Conservation (phyloP, 1,140 invertebrate genomes). For the Lordiphosa collinella region DNA sequence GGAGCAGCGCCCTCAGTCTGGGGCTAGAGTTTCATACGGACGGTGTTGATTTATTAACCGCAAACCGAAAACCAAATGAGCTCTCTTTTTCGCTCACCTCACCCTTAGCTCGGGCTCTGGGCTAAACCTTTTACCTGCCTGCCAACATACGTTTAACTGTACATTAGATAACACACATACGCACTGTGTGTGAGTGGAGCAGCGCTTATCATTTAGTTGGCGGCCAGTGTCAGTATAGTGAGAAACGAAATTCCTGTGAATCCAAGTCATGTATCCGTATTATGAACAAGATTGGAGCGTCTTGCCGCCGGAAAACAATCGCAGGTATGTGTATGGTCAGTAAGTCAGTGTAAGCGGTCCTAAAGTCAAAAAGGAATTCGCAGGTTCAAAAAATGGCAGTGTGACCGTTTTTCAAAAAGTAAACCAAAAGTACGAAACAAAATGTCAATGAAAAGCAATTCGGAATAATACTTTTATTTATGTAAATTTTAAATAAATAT, state of each 20-base stretch:
- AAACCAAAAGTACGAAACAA: neutral
- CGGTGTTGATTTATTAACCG: slow-evolving; percentile 13
- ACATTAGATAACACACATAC: slow-evolving; percentile 65
- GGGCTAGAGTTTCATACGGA: slow-evolving; percentile 34
- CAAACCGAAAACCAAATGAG: no score
- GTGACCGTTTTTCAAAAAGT: slow-evolving; percentile 4
- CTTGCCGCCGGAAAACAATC: slow-evolving; percentile 88
- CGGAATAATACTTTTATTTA: neutral
- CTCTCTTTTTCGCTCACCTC: no score
- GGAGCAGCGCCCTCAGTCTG: slow-evolving; percentile 38
- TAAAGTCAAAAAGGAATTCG: neutral
- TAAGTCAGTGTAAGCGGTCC: neutral
- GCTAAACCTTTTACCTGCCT: slow-evolving; percentile 8
- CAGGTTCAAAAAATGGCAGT: slow-evolving; percentile 9
- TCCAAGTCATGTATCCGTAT: slow-evolving; percentile 83
- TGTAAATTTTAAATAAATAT: neutral
- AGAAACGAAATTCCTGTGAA: slow-evolving; percentile 26
- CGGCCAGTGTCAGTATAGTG: slow-evolving; percentile 31
- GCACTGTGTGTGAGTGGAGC: slow-evolving; percentile 45
- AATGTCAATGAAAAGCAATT: neutral
- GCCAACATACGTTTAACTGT: slow-evolving; percentile 55
- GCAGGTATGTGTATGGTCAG: slow-evolving; percentile 83
- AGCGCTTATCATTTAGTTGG: slow-evolving; percentile 53
- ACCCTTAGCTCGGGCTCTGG: neutral
- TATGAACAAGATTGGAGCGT: slow-evolving; percentile 90